Evolutionary conservation across 2,797 vertebrate species (phyloP).

Genomic region (Eidolon dupreanum): DNA sequence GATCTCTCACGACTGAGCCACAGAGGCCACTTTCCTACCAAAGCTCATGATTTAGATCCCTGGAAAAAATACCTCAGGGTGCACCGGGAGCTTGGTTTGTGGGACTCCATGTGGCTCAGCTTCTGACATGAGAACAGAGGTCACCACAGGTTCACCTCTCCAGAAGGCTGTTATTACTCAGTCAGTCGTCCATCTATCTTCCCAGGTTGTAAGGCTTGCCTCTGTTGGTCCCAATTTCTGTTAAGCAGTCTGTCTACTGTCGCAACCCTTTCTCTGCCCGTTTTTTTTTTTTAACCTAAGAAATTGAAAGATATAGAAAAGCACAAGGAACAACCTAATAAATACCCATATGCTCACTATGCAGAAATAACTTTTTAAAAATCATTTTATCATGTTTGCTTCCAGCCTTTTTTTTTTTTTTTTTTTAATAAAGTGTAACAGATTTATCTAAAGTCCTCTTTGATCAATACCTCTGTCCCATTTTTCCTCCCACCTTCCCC

Average conservation of each 20-base stretch:
- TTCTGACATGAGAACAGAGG: not conserved
- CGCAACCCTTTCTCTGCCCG: not conserved
- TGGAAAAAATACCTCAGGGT: not conserved
- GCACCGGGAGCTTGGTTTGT: not conserved
- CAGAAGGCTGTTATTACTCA: not conserved
- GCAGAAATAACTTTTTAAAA: not conserved
- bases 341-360: not conserved
- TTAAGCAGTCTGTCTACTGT: not conserved
- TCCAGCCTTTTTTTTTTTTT: not conserved
- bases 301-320: not conserved
- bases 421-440: not conserved
- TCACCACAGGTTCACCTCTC: not conserved
- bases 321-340: not conserved
- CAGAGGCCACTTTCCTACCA: not conserved
- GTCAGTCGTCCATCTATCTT: not conserved
- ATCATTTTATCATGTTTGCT: not conserved
- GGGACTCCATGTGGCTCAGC: not conserved
- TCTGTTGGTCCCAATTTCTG: not conserved
- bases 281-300: not conserved
- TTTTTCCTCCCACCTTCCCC: not conserved
- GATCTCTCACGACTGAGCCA: not conserved
- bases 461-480: not conserved
- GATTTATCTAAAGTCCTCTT: not conserved
- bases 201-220: not conserved
- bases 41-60: not conserved